phyloP scores from a whole-genome alignment of 2,797 vertebrate genomes.

The Perodicticus potto region DNA sequence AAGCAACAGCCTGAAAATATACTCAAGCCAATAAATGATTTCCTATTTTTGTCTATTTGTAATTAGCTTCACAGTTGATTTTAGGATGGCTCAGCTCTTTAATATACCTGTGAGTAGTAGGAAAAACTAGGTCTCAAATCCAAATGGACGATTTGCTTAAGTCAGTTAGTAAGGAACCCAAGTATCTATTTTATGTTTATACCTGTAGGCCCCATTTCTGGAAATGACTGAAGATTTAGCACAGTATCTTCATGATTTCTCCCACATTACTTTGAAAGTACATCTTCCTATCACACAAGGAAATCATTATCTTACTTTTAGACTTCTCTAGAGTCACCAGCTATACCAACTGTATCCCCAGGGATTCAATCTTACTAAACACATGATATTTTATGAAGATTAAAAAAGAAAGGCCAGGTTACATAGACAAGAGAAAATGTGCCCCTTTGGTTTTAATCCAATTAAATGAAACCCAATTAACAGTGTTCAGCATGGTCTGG shows the following conservation, averaged over 20 bases:
- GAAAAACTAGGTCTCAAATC: not conserved
- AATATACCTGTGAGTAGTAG: not conserved
- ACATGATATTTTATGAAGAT: slow-evolving; percentile 7
- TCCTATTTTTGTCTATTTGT: not conserved
- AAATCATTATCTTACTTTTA: not conserved
- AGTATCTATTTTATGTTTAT: not conserved
- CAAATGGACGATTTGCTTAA: not conserved
- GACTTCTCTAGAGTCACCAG: not conserved
- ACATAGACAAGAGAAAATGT: not conserved
- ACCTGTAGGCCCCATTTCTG: not conserved
- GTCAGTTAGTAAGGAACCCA: not conserved
- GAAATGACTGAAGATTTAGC: not conserved
- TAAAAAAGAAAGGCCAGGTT: not conserved
- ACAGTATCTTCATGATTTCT: not conserved
- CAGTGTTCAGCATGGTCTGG: slow-evolving; percentile 11
- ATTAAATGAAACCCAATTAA: slow-evolving; percentile 62
- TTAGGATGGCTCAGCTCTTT: not conserved
- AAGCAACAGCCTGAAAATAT: not conserved
- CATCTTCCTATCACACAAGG: not conserved
- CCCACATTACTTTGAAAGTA: not conserved
- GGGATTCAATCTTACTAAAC: not conserved
- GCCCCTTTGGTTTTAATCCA: slow-evolving; percentile 49
- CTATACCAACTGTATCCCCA: not conserved
- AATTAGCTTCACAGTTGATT: not conserved
- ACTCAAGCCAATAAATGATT: not conserved